Evolutionary conservation across 2,113 vertebrate genomes (phyloP), one percentile per base, ranked within the genome.

Genomic region (Nasalis larvatus): DNA sequence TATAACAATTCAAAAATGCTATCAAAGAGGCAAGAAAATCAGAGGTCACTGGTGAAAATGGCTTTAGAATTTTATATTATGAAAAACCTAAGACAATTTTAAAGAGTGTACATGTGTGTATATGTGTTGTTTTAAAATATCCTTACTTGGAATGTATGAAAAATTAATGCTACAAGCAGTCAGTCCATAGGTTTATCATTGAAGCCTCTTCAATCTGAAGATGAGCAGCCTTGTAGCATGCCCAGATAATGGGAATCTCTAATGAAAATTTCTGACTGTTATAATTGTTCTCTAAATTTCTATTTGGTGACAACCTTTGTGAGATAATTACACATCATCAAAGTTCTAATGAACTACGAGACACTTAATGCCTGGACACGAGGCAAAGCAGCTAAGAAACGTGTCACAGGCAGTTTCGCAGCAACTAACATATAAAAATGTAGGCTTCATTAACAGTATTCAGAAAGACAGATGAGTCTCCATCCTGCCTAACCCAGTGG

Each of bases 281-380:
- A 21, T 95, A 96, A 94, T 96, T 97, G 97, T 97, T 97, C 87
- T 97, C 81, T 97, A 92, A 94, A 98, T 98, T 97, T 98, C 91
- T 94, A 3, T 98, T 98, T 97, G 94, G 87, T 98, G 98, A 97
- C 94, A 98, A 96, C 91, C 82, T 96, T 93, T 92, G 86, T 96
- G 81, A 78, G 74, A 92, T 98, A 96, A 96, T 98, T 98, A 98
- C 91, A 71, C 94, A 96, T 95, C 95, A 97, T 94, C 66, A 58
- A 20, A 82, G 35, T 96, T 97, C 96, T 98, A 98, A 98, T 98
- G 96, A 98, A 96, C 45, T 97, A 93, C 11, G 18, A 98, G 93
- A 94, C 58, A 94, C 87, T 74, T 96, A 97, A 97, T 96, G 89
- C 40, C 73, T 90, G 92, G 97, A 97, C 85, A 84, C 1, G 85